Base-by-base conservation (phyloP, 2,113 vertebrate species). In the Taurulus bubalis region DNA sequence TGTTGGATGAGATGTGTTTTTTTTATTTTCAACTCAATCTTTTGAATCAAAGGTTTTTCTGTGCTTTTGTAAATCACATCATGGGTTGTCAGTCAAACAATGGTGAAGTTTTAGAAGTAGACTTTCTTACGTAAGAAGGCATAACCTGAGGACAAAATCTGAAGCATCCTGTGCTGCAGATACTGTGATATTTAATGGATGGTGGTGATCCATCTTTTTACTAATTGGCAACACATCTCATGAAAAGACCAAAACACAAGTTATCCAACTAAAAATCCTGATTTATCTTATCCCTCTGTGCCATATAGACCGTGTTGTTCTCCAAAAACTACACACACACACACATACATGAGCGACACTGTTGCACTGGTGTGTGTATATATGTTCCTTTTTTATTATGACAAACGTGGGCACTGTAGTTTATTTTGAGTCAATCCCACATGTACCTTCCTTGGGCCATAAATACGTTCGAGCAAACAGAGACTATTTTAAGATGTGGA, bases 1-100 rank as follows among this genome's bases (percentile, higher is more conserved):
- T 82, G 76, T 36, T 26, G 62, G 64, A 30, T 77, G 26, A 49
- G 34, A 28, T 66, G 49, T 53, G 24, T 45, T 5, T 3, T n/a
- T 47, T 68, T 76, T 42, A 26, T 56, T 18, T 10, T 14, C 58
- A 65, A 8, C 26, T 30, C 16, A 7, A 40, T 40, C 12, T 34
- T 69, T 26, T 49, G 2, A 22, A 45, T 47, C 45, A 18, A 47
- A 26, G 45, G 42, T 30, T 28, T 66, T 24, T 24, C 42, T 75
- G 24, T 71, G 18, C 12, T 73, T 32, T 47, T 70, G 38, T 67
- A 55, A 58, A 38, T 28, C 55, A 9, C 71, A 24, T 38, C 11
- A 7, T 0, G 16, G 38, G 15, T 45, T 2, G 0, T 75, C 1
- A 10, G 0, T 83, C 24, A 36, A 32, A 51, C 12, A 20, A 51